Conservation (phyloP, 2,113 vertebrate species). For the Lichenostomus cassidix region DNA sequence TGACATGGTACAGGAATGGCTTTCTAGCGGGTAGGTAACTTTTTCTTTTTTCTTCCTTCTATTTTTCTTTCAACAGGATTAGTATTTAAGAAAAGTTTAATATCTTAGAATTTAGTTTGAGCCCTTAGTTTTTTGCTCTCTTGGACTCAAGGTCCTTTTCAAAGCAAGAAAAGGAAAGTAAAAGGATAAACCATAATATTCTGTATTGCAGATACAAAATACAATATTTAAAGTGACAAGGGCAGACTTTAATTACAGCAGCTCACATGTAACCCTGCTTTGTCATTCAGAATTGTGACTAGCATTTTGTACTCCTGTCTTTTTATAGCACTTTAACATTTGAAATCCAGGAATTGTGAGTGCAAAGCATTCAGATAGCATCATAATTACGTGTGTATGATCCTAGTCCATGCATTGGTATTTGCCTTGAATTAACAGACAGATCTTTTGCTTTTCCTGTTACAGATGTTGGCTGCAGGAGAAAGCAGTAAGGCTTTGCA, state of each 20-base stretch:
- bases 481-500: constrained; percentile 68
- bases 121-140: background rate
- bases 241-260: background rate
- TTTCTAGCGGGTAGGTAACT: background rate
- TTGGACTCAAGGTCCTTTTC: background rate
- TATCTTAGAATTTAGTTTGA: background rate
- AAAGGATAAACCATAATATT: background rate
- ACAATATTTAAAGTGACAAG: background rate
- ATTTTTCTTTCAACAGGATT: background rate
- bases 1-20: background rate
- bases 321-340: background rate
- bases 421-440: background rate
- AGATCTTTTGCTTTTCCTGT: background rate
- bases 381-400: background rate
- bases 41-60: background rate
- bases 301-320: background rate
- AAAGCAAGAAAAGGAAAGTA: background rate
- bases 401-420: background rate
- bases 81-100: background rate
- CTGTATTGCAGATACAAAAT: background rate
- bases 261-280: background rate
- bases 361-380: background rate
- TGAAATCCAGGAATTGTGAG: background rate
- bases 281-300: background rate
- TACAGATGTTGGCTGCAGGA: constrained; percentile 71